Conservation (phyloP, 2,888 invertebrate species). For the Agonopterix alstromeriana region DNA sequence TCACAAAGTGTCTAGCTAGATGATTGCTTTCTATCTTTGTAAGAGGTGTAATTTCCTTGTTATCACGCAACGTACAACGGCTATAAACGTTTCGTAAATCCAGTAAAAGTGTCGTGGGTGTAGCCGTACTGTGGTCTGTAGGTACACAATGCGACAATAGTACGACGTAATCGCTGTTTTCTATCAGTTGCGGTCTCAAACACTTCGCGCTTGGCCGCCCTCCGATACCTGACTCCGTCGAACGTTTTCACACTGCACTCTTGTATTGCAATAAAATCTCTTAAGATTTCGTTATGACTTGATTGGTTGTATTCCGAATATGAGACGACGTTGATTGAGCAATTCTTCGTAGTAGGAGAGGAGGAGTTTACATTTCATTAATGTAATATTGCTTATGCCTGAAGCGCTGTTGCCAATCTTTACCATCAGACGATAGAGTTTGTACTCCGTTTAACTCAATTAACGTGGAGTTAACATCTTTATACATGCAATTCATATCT, state of each 20-base stretch:
- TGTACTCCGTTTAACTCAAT: too few species aligned
- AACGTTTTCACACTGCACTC: conserved; percentile 24
- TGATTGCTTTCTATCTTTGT: conserved; percentile 24
- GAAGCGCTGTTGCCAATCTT: too few species aligned
- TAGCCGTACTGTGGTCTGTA: conserved; percentile 6
- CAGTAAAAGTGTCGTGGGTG: conserved; percentile 68
- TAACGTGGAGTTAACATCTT: too few species aligned
- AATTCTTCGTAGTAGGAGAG: too few species aligned
- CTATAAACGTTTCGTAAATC: conserved; percentile 57
- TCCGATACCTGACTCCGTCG: conserved; percentile 27
- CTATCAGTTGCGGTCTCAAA: conserved; percentile 70
- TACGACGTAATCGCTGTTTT: conserved; percentile 69
- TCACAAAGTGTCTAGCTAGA: neutral
- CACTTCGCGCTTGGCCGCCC: conserved; percentile 61
- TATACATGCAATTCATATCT: too few species aligned
- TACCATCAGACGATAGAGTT: too few species aligned
- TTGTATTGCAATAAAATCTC: too few species aligned
- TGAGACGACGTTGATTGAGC: too few species aligned
- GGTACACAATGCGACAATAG: conserved; percentile 60
- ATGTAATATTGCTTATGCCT: too few species aligned
- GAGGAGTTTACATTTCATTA: too few species aligned
- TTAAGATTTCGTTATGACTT: too few species aligned
- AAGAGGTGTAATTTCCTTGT: conserved; percentile 43
- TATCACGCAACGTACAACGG: conserved; percentile 54
- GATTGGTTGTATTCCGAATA: too few species aligned